Percentiles rank a stretch among this genome's conserved stretches.
These are phyloP conservation scores for Cyphomyrmex costatus DNA, from an alignment of 1,140 invertebrate genomes.

Conservation along the genomic window DNA sequence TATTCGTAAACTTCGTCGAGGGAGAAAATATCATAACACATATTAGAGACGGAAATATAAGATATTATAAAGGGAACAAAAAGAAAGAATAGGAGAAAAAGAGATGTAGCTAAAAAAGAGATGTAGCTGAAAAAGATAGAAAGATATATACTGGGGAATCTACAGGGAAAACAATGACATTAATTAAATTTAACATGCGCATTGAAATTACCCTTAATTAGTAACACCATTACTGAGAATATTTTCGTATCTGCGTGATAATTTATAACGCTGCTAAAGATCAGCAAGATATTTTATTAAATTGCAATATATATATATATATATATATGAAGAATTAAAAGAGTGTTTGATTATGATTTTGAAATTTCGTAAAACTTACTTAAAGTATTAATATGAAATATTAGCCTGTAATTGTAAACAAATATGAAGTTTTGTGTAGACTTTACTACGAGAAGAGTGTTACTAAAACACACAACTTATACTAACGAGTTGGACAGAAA, in stretches of 20 bases:
- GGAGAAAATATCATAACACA: not conserved
- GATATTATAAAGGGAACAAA: not conserved
- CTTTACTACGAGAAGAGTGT: not conserved
- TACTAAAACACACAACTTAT: not conserved
- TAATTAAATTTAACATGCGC: conserved; percentile 84
- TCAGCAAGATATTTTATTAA: conserved; percentile 18
- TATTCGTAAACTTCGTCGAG: not conserved
- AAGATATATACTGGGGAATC: conserved; percentile 59
- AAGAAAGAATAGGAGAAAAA: not conserved
- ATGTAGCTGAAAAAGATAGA: conserved; percentile 30
- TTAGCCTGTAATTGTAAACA: not conserved
- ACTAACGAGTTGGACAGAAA: not conserved
- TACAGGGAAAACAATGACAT: conserved; percentile 80
- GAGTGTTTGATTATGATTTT: not conserved
- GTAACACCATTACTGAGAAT: conserved; percentile 76
- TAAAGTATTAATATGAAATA: not conserved
- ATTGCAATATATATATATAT: conserved; percentile 13
- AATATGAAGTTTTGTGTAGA: not conserved
- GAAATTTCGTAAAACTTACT: not conserved
- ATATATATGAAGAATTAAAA: not conserved
- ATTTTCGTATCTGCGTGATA: conserved; percentile 62
- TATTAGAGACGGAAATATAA: conserved; percentile 43
- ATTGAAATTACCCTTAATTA: conserved; percentile 82
- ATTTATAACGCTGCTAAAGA: conserved; percentile 38
- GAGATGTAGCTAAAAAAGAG: no score